Conservation (phyloP, 2,888 invertebrate genomes). For the Drosophila parthenogenetica region DNA sequence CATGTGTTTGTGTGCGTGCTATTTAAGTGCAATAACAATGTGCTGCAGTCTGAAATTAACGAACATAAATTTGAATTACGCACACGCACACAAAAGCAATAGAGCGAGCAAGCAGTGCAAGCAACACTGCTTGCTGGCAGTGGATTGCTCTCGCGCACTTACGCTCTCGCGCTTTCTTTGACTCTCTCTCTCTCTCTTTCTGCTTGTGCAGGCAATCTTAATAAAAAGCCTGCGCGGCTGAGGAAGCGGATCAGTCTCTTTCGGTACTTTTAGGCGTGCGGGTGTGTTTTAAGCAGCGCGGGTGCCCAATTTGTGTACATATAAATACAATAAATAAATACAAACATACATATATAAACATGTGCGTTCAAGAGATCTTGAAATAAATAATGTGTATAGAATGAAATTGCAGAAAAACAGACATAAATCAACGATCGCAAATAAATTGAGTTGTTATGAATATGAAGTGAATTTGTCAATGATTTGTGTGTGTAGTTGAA, state of each 20-base stretch:
- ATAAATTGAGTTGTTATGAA: constrained; percentile 43
- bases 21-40: constrained; percentile 46
- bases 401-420: constrained; percentile 19
- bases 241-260: constrained; percentile 52
- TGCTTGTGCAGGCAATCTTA: constrained; percentile 42
- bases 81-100: constrained; percentile 39
- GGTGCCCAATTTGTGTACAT: constrained; percentile 15
- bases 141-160: not conserved
- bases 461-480: constrained; percentile 35
- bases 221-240: constrained; percentile 43
- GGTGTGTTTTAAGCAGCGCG: constrained; percentile 14
- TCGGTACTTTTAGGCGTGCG: constrained; percentile 63
- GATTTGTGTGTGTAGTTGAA: constrained; percentile 4
- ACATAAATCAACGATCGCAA: constrained; percentile 22
- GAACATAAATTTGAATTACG: constrained; percentile 70
- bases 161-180: not conserved
- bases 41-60: constrained; percentile 61
- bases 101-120: constrained; percentile 39
- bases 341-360: constrained; percentile 30
- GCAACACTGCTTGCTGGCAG: constrained; percentile 33
- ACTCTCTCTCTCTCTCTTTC: constrained; percentile 9
- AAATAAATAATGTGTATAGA: constrained; percentile 29
- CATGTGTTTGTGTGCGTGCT: not conserved
- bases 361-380: constrained; percentile 39
- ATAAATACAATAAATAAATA: constrained; percentile 16